Base-by-base conservation (phyloP, 2,113 vertebrate species). In the Gobio gobio region DNA sequence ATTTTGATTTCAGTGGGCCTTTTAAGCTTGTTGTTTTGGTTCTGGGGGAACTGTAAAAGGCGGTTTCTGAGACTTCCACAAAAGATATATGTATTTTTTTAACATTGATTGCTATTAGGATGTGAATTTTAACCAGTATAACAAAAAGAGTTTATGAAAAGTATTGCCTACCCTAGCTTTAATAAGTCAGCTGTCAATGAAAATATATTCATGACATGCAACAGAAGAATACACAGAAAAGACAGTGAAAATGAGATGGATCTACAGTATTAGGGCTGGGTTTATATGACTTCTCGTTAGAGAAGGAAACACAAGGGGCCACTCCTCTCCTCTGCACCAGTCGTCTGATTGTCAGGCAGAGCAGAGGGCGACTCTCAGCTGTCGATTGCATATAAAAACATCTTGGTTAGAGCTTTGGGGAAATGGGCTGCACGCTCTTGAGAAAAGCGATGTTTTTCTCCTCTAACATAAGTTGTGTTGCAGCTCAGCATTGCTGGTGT, bases 341-440 rank as follows among this genome's bases (percentile, higher is more conserved):
- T 40, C 51, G 40, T 64, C 86, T 75, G 83, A 83, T 84, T 88
- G 77, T 84, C 78, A 78, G 76, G 59, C 45, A 58, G 80, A 61
- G 82, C 77, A 81, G 49, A 83, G 68, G 56, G 58, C 33, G 29
- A 47, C 66, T 66, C 64, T 83, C 75, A 61, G 66, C 45, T 81
- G 64, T 85, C 76, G 72, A 83, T 66, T 79, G 75, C 63, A 83
- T 88, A 79, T 83, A 61, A 86, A 85, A 88, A 78, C 84, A 79
- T 18, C 36, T 73, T 10, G 12, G 47, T 40, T 36, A 83, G 66
- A 79, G 75, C 84, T 78, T 88, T 63, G 78, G 78, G 64, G 73
- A 86, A 81, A 88, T 63, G 59, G 68, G 45, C 88, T 88, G 51
- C 6, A n/a, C 49, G 45, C 86, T 83, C 86, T 90, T 85, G 80